Evolutionary conservation across 1,140 invertebrate species (phyloP), one percentile per base, ranked within the genome.

Genomic region (Cydia strobilella): DNA sequence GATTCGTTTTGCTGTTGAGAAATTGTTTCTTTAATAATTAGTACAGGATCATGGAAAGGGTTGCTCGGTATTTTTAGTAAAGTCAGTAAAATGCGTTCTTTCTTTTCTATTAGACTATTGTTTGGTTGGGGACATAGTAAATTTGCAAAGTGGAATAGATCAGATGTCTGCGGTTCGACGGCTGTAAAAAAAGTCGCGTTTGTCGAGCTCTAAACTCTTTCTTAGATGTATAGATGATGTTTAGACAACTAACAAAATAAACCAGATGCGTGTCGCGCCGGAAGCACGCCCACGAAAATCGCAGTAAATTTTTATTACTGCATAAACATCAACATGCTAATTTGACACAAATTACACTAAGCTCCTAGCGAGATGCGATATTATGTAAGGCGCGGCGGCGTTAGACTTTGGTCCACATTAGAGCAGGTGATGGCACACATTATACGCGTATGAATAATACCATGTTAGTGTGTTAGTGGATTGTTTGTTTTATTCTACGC

Each of bases 391-490:
- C 5, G 12, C 5, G 12, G 13, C n/a, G 2, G 15, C n/a, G 13
- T 18, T 69, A 69, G 31, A 42, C 18, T 35, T 35, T 9, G 65
- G n/a, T 39, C 65, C 54, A 35, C 35, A 18, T 69, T 39, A 69
- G 31, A 69, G 18, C 65, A 20, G 65, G 65, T 69, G 65, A 35
- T 69, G 65, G 13, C 54, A 23, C 54, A 10, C 54, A 59, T 59
- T 10, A 48, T 48, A 59, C 20, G 54, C 54, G 54, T 59, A 59
- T 3, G 54, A 10, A 59, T 39, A 9, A 23, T 69, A 69, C 31
- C 23, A 69, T 69, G 65, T 69, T 27, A 69, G 65, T 69, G 31
- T 69, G 65, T 69, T 69, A 69, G 65, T 69, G 65, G 63, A 39
- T 59, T 35, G 31, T 69, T 69, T 69, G 65, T 10, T 35, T 35